Base-by-base conservation (phyloP, 1,140 invertebrate species). In the Ceratina calcarata region DNA sequence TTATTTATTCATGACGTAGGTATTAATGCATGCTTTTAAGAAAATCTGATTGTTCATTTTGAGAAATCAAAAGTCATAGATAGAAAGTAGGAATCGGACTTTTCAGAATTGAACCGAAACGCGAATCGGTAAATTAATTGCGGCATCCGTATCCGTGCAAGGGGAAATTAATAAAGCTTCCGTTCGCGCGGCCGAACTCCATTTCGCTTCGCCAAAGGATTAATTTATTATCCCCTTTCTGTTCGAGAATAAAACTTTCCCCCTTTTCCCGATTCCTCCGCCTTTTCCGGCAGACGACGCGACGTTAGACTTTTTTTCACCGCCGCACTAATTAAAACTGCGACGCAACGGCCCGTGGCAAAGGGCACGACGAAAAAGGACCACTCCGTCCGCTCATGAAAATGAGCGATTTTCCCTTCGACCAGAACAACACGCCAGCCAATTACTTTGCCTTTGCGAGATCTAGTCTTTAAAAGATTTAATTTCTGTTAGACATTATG, bases 201-300 rank as follows among this genome's bases (percentile, higher is more conserved):
- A 3, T 37, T 37, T 37, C 32, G 32, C 32, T 37, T 72, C n/a
- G 55, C 37, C 53, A 16, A 32, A 18, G 24, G 32, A 67, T 68
- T 65, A 78, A 84, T 83, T 67, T 60, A 82, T 74, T 55, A 55
- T 57, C 65, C 13, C 51, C 45, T 78, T 72, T 73, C n/a, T 45
- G 32, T 1, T 20, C 18, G 57, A 16, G 49, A 83, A 78, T 74
- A 61, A 71, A 74, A 80, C 68, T 83, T 22, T 12, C 53, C 13
- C 16, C 53, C 37, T 61, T 27, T 27, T n/a, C 75, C 32, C 32
- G 6, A 37, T 37, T 37, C 32, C 32, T 37, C 32, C 2, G 6
- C 32, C 2, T 37, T 37, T 37, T 6, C 32, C 6, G 32, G n/a
- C 24, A 1, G 61, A n/a, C 58, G n/a, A 1, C 45, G 68, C 45